Evolutionary conservation across 2,113 vertebrate species (phyloP).

Genomic region (Octodon degus): DNA sequence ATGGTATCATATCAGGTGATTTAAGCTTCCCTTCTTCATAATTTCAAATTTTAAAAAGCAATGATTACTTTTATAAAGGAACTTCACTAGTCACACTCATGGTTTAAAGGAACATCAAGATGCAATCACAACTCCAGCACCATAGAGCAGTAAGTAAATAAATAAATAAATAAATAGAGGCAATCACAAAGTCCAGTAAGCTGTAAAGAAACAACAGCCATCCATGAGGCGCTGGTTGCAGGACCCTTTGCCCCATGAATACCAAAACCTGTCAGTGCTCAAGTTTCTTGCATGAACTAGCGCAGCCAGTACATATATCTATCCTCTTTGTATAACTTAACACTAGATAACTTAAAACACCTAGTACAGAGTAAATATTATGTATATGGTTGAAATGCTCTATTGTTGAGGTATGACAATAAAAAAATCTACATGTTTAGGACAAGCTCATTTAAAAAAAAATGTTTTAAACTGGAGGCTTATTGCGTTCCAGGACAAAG

Average conservation of each 20-base stretch:
- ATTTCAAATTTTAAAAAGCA: constrained; percentile 56
- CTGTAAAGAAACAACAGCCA: neutral
- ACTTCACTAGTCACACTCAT: neutral
- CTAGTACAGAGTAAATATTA: neutral
- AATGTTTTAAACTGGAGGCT: neutral
- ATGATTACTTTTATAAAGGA: neutral
- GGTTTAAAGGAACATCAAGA: constrained; percentile 16
- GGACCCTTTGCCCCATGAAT: neutral
- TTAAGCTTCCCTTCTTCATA: neutral
- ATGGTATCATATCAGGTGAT: constrained; percentile 1
- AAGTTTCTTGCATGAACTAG: neutral
- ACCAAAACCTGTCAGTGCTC: neutral
- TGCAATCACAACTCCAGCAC: constrained; percentile 12
- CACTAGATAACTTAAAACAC: neutral
- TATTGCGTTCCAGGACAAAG: neutral
- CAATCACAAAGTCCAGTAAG: constrained; percentile 2
- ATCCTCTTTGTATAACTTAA: neutral
- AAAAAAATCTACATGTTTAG: neutral
- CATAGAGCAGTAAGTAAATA: neutral
- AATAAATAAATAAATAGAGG: neutral
- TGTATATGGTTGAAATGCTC: neutral
- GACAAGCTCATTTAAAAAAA: neutral
- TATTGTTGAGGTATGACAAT: neutral
- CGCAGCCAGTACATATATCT: neutral
- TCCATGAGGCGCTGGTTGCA: too few species aligned